Conservation (phyloP, 2,797 vertebrate genomes). For the Molossus molossus region DNA sequence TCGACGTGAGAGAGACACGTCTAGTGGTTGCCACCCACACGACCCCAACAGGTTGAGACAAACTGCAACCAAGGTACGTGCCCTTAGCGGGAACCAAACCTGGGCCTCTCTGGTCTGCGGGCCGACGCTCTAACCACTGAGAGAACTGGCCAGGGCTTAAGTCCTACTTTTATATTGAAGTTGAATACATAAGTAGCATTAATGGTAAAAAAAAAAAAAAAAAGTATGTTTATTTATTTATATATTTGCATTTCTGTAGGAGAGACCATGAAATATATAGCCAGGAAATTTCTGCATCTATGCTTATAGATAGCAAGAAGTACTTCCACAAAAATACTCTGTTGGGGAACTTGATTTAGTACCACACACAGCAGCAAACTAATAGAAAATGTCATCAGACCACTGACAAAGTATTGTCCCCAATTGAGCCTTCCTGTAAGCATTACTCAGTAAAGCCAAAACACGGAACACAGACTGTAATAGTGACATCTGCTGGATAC, state of each 20-base stretch:
- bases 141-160: not conserved
- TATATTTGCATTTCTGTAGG: slow-evolving; percentile 38
- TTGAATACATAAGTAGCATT: slow-evolving; percentile 26
- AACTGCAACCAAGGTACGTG: too few relatives aligned
- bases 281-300: slow-evolving; percentile 45
- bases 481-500: slow-evolving; percentile 83
- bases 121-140: too few relatives aligned
- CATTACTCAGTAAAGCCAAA: slow-evolving; percentile 61
- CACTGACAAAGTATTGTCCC: slow-evolving; percentile 55
- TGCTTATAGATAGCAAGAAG: slow-evolving; percentile 27
- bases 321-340: slow-evolving; percentile 63
- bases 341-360: slow-evolving; percentile 68
- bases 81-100: too few relatives aligned
- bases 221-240: not conserved
- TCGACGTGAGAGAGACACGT: too few relatives aligned
- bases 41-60: too few relatives aligned
- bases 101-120: too few relatives aligned
- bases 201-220: not conserved
- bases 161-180: slow-evolving; percentile 49
- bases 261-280: slow-evolving; percentile 33
- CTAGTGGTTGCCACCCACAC: too few relatives aligned
- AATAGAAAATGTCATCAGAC: slow-evolving; percentile 67
- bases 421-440: slow-evolving; percentile 40
- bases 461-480: slow-evolving; percentile 51
- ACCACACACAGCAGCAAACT: slow-evolving; percentile 56